Base-by-base conservation (phyloP, 2,888 invertebrate species). In the Dromius quadrimaculatus region DNA sequence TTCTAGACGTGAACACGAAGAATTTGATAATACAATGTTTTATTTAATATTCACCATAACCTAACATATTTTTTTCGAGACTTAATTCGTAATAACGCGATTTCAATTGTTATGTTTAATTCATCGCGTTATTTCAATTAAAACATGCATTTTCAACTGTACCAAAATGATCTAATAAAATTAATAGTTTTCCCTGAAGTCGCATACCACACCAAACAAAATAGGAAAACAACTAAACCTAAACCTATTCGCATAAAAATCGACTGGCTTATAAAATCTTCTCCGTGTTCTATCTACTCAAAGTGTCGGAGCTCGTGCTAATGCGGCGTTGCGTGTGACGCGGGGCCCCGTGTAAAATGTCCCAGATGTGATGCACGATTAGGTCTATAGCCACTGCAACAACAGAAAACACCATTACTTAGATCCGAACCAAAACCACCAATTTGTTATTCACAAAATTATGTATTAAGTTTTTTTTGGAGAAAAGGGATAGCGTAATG, bases 311-410 rank as follows among this genome's bases (percentile, higher is more conserved):
- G 71, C 84, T 84, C 0, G 83, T 84, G 0, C 85, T 85, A 80
- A 65, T 70, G 45, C 71, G 70, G 43, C 70, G 84, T 77, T 82
- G 82, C 6, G 78, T 78, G 23, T 85, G 85, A 75, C 83, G 83
- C 54, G 80, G 77, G 65, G 80, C 75, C 72, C 82, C 82, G 74
- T 87, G 92, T 85, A 98, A 91, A 80, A 97, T 92, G 86, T 98
- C 98, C 90, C 96, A 92, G 85, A 98, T 97, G 89, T 98, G 98
- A 85, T 97, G 97, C 79, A 98, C 98, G 86, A 99, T 98, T 84
- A 99, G 90, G 87, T 97, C 96, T 87, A 98, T 98, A 85, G 98
- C 98, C 89, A 98, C 98, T 97, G 93, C 87, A 94, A 92, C 87
- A 89, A 84, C 84, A 82, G 82, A 82, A 81, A 85, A 80, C 82